Base-by-base conservation (phyloP, 2,797 vertebrate genomes). In the Uromys caudimaculatus region DNA sequence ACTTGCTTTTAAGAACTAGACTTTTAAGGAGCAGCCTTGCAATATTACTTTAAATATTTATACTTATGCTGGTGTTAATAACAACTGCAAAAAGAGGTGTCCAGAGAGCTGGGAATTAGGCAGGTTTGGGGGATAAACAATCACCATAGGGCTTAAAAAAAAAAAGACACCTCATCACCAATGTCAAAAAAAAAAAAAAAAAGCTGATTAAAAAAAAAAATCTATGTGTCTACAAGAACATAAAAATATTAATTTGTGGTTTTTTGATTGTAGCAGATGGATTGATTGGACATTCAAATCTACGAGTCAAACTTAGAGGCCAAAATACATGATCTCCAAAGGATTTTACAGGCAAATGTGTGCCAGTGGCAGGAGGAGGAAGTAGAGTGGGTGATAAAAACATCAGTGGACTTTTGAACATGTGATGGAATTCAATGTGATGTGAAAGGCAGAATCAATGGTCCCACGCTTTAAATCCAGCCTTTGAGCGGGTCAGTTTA, bases 1-100 rank as follows among this genome's bases (percentile, higher is more conserved):
- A 84, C 54, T 90, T 47, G 38, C 56, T 75, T 44, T 75, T 50
- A 93, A 95, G 91, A 96, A 90, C 62, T 94, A 35, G 83, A 93
- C 83, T 71, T 86, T 89, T 89, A 71, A 96, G 54, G 4, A 92
- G 35, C 38, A 91, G 21, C 11, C 90, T 93, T 86, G 62, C 83
- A 71, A 93, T 94, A 52, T 19, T 90, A 64, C 56, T 95, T 89
- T 95, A 64, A 79, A 62, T 79, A 83, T 79, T 93, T 83, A 64
- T 86, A 92, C 7, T 54, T 71, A 85, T 78, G 64, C 3, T 71
- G 71, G n/a, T 62, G 62, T 93, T 93, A 81, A 81, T 85, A 94
- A 82, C 23, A 94, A 76, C 50, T 44, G 44, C 38, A 78, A 78
- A 89, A 91, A 62, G 27, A 17, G 89, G 44, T 50, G 82, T 96